Base-by-base conservation (phyloP, 2,797 vertebrate species). In the Rhynchotus rufescens region DNA sequence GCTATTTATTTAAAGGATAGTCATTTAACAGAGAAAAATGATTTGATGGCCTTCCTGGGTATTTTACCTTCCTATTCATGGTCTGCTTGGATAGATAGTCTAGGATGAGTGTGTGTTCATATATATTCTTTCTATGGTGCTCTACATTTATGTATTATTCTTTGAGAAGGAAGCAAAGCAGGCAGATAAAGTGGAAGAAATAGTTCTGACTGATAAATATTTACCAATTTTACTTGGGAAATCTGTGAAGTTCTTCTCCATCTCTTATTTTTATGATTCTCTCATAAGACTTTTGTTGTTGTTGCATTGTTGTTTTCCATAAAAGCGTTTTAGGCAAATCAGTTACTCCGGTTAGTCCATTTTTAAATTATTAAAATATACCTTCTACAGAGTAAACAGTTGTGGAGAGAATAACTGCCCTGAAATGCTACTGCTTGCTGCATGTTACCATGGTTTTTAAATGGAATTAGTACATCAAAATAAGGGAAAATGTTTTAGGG, bases 111-210 rank as follows among this genome's bases (percentile, higher is more conserved):
- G 36, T 1, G 3, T 44, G 32, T 1, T 23, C 0, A 6, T 68
- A 84, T 32, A 22, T 1, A 1, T 36, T 49, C 3, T 11, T 44
- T 5, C 5, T 57, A 26, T 4, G 0, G 0, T 23, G 12, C 30
- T 59, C 1, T 23, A 6, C 32, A 0, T 52, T 11, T 68, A 0
- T 49, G 2, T 49, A 3, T 19, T 61, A 1, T 15, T 84, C 38
- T 84, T 60, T 64, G 32, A 67, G 52, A 60, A 86, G 52, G 15
- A 52, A 44, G 54, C 17, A 10, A 16, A 44, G 10, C 47, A 6
- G 12, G 23, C 3, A 61, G 5, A 26, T 45, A 22, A 57, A 68
- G 7, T 1, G 38, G 14, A 71, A 69, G 22, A 62, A 88, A 60
- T 59, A 19, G 47, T 36, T 36, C 11, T 32, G 21, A 16, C 1